phyloP scores from a whole-genome alignment of 37 sponge, comb jelly and placozoan genomes.

The Agelas oroides region DNA sequence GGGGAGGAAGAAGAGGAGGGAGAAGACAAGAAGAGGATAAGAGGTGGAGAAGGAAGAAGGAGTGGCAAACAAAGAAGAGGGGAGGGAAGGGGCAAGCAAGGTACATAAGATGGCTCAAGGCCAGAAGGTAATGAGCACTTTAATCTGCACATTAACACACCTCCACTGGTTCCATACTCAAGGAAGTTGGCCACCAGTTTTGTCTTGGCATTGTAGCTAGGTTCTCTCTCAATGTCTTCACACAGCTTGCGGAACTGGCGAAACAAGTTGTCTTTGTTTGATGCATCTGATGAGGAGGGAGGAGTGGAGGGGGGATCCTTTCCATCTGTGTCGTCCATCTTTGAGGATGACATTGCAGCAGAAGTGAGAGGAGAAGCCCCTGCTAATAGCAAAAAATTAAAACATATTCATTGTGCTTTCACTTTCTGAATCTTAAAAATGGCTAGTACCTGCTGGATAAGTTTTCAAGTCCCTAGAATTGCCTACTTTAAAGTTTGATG shows the following conservation, averaged over 20 bases:
- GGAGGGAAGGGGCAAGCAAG: too few relatives aligned
- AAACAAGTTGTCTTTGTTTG: constrained; percentile 52
- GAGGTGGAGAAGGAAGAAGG: too few relatives aligned
- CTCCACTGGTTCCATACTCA: constrained; percentile 69
- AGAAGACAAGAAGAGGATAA: too few relatives aligned
- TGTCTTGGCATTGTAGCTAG: constrained; percentile 89
- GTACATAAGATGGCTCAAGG: too few relatives aligned
- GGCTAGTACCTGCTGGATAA: too few relatives aligned
- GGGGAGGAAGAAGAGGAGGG: too few relatives aligned
- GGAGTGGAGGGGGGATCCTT: neutral
- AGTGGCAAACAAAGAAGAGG: too few relatives aligned
- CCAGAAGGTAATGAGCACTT: too few relatives aligned
- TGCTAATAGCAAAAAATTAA: neutral
- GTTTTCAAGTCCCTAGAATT: too few relatives aligned
- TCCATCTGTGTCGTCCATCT: neutral
- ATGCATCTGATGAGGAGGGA: neutral
- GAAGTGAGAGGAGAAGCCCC: neutral
- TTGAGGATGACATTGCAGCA: neutral
- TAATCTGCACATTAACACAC: constrained; percentile 11
- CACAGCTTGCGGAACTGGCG: constrained; percentile 70
- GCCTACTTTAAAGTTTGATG: too few relatives aligned
- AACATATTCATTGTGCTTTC: too few relatives aligned
- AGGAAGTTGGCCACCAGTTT: constrained; percentile 77
- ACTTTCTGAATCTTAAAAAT: too few relatives aligned
- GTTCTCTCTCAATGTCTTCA: constrained; percentile 74